Evolutionary conservation across 2,113 vertebrate genomes (phyloP), one percentile per base, ranked within the genome.

Genomic region (Galeopterus variegatus): DNA sequence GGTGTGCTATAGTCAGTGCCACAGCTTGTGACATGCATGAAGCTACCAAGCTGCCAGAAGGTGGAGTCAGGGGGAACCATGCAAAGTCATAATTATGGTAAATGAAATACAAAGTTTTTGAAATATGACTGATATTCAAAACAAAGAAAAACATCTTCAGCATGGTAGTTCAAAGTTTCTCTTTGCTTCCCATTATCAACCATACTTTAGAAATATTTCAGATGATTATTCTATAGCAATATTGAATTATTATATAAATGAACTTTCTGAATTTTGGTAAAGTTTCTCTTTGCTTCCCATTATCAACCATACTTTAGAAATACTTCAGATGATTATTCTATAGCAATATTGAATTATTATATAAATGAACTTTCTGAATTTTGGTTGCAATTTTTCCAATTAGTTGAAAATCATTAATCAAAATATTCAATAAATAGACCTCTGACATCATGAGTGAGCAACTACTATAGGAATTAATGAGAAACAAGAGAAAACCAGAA

Each of bases 241-340:
- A 79, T 19, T 75, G 36, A 89, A 65, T 41, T 70, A 60, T 62
- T 80, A 92, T 95, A 41, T 80, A 73, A 95, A 65, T 65, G 56
- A 56, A 6, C 52, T 87, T 88, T 92, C 45, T 73, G 28, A 73
- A 80, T 54, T 86, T 70, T 69, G 18, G 76, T 80, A n/a, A n/a
- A n/a, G n/a, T n/a, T n/a, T n/a, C 54, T 69, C 64, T 95, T 92
- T 64, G 88, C 23, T 92, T 48, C 33, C 41, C 45, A 62, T 86
- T 79, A 84, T 69, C 94, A 86, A 2, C 31, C 52, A 87, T 28
- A 60, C 28, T 77, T 76, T 50, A 70, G 36, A 41, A 88, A 33
- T 72, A 6, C 70, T 72, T 72, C 19, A 77, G 28, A 62, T 70
- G 31, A 36, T 69, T 77, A 56, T 67, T n/a, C n/a, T 85, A 31